Evolutionary conservation across 2,797 vertebrate species (phyloP).

Genomic region (Hippopotamyrus pictus): DNA sequence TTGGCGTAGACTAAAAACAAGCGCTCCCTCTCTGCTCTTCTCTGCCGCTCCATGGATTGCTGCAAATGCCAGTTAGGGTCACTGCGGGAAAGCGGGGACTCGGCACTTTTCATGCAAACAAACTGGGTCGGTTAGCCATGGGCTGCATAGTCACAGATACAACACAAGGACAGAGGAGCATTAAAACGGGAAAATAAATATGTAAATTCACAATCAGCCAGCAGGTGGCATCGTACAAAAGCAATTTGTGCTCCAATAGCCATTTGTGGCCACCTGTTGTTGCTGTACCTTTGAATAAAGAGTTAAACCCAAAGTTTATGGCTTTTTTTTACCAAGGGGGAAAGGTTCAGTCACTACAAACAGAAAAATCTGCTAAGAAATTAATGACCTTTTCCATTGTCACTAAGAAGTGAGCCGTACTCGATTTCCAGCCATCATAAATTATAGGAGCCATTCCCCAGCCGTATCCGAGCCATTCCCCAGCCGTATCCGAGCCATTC

Average conservation of each 20-base stretch:
- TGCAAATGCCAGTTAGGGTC: constrained; percentile 44
- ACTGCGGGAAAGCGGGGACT: background rate
- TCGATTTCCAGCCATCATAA: background rate
- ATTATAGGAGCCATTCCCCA: background rate
- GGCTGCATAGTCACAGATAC: background rate
- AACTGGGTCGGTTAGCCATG: too few relatives aligned
- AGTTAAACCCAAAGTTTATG: background rate
- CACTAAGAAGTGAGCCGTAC: background rate
- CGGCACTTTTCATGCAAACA: background rate
- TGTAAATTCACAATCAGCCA: background rate
- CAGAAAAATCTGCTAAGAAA: background rate
- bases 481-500: too few relatives aligned
- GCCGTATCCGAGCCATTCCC: too few relatives aligned
- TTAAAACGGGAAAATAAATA: background rate
- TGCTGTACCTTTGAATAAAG: background rate
- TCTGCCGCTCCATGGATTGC: constrained; percentile 86
- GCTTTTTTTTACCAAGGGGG: background rate
- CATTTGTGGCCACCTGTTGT: background rate
- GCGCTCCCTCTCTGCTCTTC: constrained; percentile 86
- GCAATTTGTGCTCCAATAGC: background rate
- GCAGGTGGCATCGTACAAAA: background rate
- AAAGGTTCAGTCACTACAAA: background rate
- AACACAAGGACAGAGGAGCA: background rate
- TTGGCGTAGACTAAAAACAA: constrained; percentile 94
- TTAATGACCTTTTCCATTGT: background rate